Evolutionary conservation across 2,797 vertebrate genomes (phyloP), one percentile per base, ranked within the genome.

Genomic region (Ctenochaetus hawaiiensis): DNA sequence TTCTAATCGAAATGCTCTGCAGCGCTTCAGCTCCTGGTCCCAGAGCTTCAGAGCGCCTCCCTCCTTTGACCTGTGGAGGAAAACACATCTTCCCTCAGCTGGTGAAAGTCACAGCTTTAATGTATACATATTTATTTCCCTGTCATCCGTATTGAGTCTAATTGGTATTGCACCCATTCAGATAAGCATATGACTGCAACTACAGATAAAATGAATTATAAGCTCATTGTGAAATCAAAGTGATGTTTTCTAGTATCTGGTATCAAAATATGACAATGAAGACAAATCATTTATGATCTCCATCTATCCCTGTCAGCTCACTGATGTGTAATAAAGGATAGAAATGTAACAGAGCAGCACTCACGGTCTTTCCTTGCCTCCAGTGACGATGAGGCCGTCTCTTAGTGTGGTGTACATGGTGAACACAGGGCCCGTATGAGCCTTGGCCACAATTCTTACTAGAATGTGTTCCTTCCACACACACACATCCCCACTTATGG

Each of bases 401-500:
- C 96, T 96, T 71, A 99, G 93, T 0, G 98, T 99, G 83, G 98
- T 99, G 73, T 99, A 99, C 98, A 99, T 99, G 85, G 98, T 97
- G 90, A 99, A 99, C 88, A 99, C 98, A 3, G 98, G 98, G 83
- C 98, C 98, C 1, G 96, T 99, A 94, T 99, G 98, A 87, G 98
- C 98, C 95, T 98, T 97, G 91, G 98, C 98, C 93, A 99, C 98
- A 90, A 99, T 96, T 92, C 98, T 95, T 82, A 97, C 95, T 95
- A 99, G 89, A 88, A 99, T 86, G 86, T 99, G 97, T 62, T 98
- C 98, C 92, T 96, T 99, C 98, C 98, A 99, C 84, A 99, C 98
- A 96, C 97, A 99, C 85, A 99, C 97, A 94, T 99, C 98, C 90
- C 98, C 98, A 96, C 98, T 99, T 95, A 99, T 97, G 90, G 98